Percentiles rank a stretch among this genome's conserved stretches.
phyloP scores from a whole-genome alignment of 2,888 invertebrate species.

The Yponomeuta evonymella region DNA sequence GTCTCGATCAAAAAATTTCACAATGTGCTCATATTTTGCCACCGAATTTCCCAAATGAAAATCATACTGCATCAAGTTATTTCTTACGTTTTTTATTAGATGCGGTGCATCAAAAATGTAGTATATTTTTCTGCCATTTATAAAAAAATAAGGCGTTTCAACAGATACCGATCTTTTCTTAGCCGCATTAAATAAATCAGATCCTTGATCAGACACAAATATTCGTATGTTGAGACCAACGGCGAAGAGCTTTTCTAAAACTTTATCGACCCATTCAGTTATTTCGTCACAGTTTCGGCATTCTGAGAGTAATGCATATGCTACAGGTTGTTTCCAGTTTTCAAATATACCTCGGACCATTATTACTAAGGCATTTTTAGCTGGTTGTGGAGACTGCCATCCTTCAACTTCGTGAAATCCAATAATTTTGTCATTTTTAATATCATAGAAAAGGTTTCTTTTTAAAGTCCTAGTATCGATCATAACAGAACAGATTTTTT shows the following conservation, averaged over 20 bases:
- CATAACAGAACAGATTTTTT: conserved; percentile 18
- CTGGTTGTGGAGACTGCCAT: no score
- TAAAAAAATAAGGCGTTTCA: conserved; percentile 29
- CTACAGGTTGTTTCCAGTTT: conserved; percentile 17
- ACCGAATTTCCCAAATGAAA: conserved; percentile 27
- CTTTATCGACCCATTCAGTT: conserved; percentile 12
- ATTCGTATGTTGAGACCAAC: conserved; percentile 10
- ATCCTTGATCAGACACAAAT: conserved; percentile 19
- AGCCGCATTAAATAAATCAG: conserved; percentile 24
- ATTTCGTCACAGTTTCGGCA: conserved; percentile 12
- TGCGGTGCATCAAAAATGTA: conserved; percentile 34
- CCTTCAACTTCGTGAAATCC: conserved; percentile 15
- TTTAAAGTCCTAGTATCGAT: conserved; percentile 18
- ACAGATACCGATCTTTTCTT: conserved; percentile 25
- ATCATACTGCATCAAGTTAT: conserved; percentile 29
- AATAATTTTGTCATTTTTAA: conserved; percentile 12
- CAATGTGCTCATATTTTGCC: conserved; percentile 32
- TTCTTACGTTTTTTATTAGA: conserved; percentile 31
- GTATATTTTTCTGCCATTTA: conserved; percentile 31
- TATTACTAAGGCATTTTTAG: neutral
- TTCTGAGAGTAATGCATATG: conserved; percentile 12
- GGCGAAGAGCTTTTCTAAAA: conserved; percentile 12
- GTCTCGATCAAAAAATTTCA: conserved; percentile 28
- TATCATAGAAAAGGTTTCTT: conserved; percentile 13
- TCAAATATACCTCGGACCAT: conserved; percentile 12